Base-by-base conservation (phyloP, 30 jellyfish, hydroid and myxozoan genomes). In the Sanderia malayensis region DNA sequence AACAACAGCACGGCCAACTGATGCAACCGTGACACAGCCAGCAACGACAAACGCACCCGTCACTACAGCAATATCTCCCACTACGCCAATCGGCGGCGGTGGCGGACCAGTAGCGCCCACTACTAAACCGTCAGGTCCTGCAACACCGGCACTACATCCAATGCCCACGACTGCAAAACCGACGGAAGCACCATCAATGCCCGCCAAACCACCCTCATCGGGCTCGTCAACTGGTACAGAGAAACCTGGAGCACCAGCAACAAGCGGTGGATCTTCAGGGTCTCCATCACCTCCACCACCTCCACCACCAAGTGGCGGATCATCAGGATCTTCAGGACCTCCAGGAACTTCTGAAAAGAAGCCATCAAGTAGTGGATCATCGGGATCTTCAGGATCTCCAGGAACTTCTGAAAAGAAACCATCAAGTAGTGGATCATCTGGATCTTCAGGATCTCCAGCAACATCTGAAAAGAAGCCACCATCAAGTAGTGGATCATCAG, bases 231-330 rank as follows among this genome's bases (percentile, higher is more conserved):
- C 24, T 24, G 73, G 74, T 22, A 30, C 73, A 15, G 24, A 59
- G 22, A 53, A 71, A 8, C 62, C 84, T 15, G 66, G 75, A 0
- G 49, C 80, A 3, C 22, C 85, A 0, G 25, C 65, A 19, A 7
- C 46, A 28, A 20, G 45, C 24, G 73, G 73, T 65, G 92, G 83
- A 15, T 79, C 90, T 4, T 75, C 90, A 13, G 83, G 86, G 23
- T 67, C 89, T 4, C 29, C 77, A 20, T 34, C 77, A 4, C 69
- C 69, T 13, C 45, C 45, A 18, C 49, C 74, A 17, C 71, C 86
- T 2, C 79, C 86, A 4, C 66, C 70, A 8, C 30, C 70, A 24
- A 49, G 27, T 49, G 27, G 27, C 31, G 80, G 73, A 21, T 55
- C 76, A 2, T 70, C 84, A 13, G 66, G 75, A 0, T 79, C 90